phyloP scores from a whole-genome alignment of 1,140 invertebrate genomes.

The Ips typographus region DNA sequence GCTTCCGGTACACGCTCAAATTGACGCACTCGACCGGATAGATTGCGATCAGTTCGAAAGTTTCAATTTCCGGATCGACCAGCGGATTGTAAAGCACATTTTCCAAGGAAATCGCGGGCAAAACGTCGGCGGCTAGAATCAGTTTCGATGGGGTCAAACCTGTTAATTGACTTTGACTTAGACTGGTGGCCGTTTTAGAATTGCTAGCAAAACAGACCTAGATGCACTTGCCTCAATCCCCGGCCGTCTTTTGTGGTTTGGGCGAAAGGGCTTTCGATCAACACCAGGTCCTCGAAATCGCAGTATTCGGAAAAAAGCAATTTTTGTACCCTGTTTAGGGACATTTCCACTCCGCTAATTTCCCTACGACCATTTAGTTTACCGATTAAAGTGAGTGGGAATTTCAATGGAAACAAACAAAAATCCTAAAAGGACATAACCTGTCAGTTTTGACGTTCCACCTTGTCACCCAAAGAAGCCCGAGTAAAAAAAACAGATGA shows the following conservation, averaged over 20 bases:
- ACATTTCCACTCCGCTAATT: no score
- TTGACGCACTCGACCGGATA: conserved; percentile 60
- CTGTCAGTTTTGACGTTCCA: no score
- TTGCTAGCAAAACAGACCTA: conserved; percentile 51
- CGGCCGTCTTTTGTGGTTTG: conserved; percentile 61
- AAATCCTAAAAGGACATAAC: no score
- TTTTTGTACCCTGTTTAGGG: conserved; percentile 58
- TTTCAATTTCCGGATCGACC: conserved; percentile 59
- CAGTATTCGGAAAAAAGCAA: conserved; percentile 60
- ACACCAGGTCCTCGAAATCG: conserved; percentile 59
- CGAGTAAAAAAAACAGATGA: no score
- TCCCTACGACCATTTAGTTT: no score
- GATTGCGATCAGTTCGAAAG: conserved; percentile 59
- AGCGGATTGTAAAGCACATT: conserved; percentile 47
- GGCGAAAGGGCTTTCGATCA: conserved; percentile 64
- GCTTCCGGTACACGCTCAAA: conserved; percentile 59
- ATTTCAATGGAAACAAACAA: no score
- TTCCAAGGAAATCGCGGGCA: conserved; percentile 46
- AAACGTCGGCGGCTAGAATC: conserved; percentile 58
- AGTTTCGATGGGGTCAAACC: conserved; percentile 60
- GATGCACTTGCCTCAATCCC: conserved; percentile 59
- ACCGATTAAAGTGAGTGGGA: no score
- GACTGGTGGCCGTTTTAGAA: background rate
- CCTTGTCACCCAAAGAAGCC: no score
- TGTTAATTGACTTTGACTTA: conserved; percentile 27